A percentile compares a stretch with the other conserved stretches of the same genome.
Conservation (phyloP, 2,888 invertebrate genomes). For the Agrypnus murinus region DNA sequence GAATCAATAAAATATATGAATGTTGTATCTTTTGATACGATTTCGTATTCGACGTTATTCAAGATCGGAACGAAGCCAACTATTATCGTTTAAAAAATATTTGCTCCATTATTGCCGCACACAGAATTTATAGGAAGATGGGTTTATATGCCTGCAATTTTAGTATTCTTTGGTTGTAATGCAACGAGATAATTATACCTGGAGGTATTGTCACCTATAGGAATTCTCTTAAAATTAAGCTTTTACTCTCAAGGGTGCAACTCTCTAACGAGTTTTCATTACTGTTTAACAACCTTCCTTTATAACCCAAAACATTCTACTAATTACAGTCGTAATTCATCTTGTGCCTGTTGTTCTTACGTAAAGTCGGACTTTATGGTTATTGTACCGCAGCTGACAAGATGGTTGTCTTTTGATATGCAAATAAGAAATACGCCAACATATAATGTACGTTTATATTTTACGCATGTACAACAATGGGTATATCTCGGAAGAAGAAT, state of each 20-base stretch:
- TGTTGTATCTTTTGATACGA: too few species aligned
- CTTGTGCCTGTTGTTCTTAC: conserved; percentile 52
- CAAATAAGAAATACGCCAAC: not conserved
- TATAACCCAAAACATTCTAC: conserved; percentile 61
- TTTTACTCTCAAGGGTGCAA: conserved; percentile 58
- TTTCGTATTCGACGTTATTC: too few species aligned
- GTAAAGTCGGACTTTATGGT: conserved; percentile 15
- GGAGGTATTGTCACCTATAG: conserved; percentile 36
- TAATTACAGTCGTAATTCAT: conserved; percentile 65
- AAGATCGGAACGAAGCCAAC: too few species aligned
- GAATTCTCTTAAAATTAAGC: conserved; percentile 44
- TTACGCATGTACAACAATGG: too few species aligned
- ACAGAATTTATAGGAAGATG: too few species aligned
- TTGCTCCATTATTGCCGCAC: too few species aligned
- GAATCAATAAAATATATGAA: too few species aligned
- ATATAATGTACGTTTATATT: too few species aligned
- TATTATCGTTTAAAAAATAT: too few species aligned
- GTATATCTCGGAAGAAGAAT: too few species aligned
- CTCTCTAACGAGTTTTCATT: conserved; percentile 61
- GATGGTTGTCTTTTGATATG: conserved; percentile 27
- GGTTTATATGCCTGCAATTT: too few species aligned
- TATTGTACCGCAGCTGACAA: conserved; percentile 18
- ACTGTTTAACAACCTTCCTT: conserved; percentile 60
- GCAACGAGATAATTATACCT: not conserved
- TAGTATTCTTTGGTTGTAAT: too few species aligned